phyloP scores from a whole-genome alignment of 2,888 invertebrate species.

The Drosophila seclusa region DNA sequence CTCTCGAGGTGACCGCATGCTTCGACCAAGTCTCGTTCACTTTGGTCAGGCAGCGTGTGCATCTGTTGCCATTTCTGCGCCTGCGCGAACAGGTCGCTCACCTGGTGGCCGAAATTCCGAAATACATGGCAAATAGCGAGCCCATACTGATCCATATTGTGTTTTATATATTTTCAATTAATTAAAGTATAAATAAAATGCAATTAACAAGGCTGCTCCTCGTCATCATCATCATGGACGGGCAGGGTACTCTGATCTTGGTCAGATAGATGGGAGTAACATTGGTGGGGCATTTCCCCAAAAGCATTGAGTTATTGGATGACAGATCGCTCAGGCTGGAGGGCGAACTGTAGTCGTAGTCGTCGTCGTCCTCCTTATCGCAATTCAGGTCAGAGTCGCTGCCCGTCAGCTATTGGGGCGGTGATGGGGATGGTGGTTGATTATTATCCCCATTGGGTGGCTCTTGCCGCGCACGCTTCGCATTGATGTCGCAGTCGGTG shows the following conservation, averaged over 20 bases:
- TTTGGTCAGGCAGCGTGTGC: conserved; percentile 37
- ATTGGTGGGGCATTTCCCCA: conserved; percentile 59
- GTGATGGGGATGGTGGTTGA: conserved; percentile 26
- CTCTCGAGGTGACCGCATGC: conserved; percentile 42
- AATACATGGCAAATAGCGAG: not conserved
- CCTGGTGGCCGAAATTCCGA: conserved; percentile 23
- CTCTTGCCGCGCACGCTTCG: conserved; percentile 24
- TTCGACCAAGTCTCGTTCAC: conserved; percentile 35
- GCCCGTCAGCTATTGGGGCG: conserved; percentile 2
- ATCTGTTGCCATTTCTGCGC: conserved; percentile 6
- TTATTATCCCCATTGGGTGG: conserved; percentile 11
- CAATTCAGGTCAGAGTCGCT: conserved; percentile 56
- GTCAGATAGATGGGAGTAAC: conserved; percentile 51
- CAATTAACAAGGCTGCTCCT: not conserved
- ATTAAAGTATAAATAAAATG: not conserved
- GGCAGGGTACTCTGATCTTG: not conserved
- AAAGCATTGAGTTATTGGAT: conserved; percentile 15
- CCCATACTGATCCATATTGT: not conserved
- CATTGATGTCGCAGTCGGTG: not conserved
- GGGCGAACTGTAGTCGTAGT: conserved; percentile 16
- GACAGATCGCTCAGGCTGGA: conserved; percentile 37
- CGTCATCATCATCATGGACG: too few relatives aligned
- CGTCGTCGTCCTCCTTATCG: conserved; percentile 23
- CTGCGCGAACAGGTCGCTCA: conserved; percentile 38
- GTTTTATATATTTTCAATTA: not conserved